phyloP scores from a whole-genome alignment of 2,797 vertebrate species.

The Agapornis canus region DNA sequence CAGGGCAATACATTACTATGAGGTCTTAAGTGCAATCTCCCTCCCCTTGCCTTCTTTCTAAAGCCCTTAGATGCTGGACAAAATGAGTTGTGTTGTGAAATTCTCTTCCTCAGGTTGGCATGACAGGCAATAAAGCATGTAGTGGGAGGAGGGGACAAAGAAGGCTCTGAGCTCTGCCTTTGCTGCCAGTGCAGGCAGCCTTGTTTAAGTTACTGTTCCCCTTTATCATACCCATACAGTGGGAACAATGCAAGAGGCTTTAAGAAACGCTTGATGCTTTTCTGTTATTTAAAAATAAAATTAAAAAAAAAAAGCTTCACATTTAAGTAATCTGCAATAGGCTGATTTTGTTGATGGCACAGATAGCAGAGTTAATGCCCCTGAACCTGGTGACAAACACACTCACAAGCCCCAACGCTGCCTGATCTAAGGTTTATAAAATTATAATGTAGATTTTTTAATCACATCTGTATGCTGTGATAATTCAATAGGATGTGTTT shows the following conservation, averaged over 20 bases:
- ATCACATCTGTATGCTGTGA: neutral
- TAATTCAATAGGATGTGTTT: neutral
- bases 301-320: neutral
- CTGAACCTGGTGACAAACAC: neutral
- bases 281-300: neutral
- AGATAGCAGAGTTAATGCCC: neutral
- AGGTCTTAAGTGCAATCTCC: neutral
- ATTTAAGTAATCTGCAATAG: neutral
- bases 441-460: neutral
- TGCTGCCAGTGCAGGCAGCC: neutral
- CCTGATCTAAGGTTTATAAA: neutral
- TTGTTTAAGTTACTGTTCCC: neutral
- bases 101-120: neutral
- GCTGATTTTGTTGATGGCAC: neutral
- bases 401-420: rapidly evolving
- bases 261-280: neutral
- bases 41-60: neutral
- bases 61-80: neutral
- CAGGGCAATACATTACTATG: neutral
- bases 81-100: neutral
- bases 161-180: neutral
- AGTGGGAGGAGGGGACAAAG: neutral
- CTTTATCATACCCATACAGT: neutral
- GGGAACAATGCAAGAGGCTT: neutral
- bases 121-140: neutral